These are phyloP conservation scores for Drosophila pachea DNA, from an alignment of 1,140 invertebrate species.

Conservation along the genomic window DNA sequence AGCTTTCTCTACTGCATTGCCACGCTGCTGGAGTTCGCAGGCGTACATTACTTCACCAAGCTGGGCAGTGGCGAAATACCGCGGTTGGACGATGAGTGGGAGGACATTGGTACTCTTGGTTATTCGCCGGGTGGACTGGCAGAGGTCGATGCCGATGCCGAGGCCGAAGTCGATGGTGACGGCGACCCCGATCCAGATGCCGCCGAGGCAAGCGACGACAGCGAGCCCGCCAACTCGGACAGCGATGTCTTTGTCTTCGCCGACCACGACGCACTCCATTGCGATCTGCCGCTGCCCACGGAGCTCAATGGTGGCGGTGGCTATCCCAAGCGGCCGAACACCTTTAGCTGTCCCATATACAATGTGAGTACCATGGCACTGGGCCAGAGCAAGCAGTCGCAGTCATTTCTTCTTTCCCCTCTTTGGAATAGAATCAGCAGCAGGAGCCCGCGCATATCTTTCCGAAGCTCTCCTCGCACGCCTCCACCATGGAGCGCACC, in stretches of 20 bases:
- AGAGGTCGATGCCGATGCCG: background rate
- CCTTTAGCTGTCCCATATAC: conserved; percentile 83
- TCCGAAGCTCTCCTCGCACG: conserved; percentile 59
- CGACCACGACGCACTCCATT: conserved; percentile 48
- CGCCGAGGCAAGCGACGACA: conserved; percentile 44
- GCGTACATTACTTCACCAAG: conserved; percentile 97
- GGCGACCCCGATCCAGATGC: background rate
- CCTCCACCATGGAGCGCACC: conserved; percentile 86
- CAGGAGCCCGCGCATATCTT: conserved; percentile 79
- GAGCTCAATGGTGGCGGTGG: conserved; percentile 34
- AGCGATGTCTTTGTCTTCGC: conserved; percentile 54
- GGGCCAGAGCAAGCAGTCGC: background rate
- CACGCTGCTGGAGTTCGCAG: conserved; percentile 94
- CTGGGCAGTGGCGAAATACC: conserved; percentile 90
- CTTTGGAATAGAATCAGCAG: conserved; percentile 4
- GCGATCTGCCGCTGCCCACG: conserved; percentile 44
- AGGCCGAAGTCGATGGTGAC: too few species aligned
- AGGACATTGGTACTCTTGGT: conserved; percentile 79
- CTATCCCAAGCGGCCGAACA: conserved; percentile 78
- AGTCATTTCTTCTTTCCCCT: background rate
- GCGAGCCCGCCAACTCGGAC: conserved; percentile 52
- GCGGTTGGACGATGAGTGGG: conserved; percentile 88
- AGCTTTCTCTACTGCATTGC: conserved; percentile 96
- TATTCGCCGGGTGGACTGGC: conserved; percentile 13
- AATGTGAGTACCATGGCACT: conserved; percentile 79